phyloP scores from a whole-genome alignment of 2,888 invertebrate genomes.

The Pseudanteris insignis region DNA sequence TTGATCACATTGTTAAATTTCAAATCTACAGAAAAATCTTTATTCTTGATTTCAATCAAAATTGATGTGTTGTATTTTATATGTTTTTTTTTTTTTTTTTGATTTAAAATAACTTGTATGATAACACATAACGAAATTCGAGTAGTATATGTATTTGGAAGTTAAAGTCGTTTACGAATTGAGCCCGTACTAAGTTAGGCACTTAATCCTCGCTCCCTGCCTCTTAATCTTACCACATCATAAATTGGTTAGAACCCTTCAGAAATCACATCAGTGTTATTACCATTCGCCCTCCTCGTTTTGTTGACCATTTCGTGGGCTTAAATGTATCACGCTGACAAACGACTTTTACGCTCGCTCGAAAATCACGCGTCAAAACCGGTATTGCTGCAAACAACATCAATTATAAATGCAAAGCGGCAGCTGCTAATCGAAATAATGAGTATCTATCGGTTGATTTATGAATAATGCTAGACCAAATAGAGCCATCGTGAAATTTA shows the following conservation, averaged over 20 bases:
- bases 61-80: too few relatives aligned
- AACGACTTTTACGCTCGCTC: conserved; percentile 3
- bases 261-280: conserved; percentile 15
- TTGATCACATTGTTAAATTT: too few relatives aligned
- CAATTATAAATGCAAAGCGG: too few relatives aligned
- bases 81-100: too few relatives aligned
- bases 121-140: background rate
- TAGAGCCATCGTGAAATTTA: conserved; percentile 6
- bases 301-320: conserved; percentile 6
- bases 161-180: conserved; percentile 24
- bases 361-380: background rate
- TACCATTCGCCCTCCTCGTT: conserved; percentile 16
- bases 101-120: too few relatives aligned
- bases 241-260: conserved; percentile 23
- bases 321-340: conserved; percentile 7
- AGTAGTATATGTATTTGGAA: conserved; percentile 1
- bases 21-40: too few relatives aligned
- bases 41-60: too few relatives aligned
- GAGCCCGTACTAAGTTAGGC: conserved; percentile 19
- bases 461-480: conserved; percentile 7
- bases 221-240: conserved; percentile 30
- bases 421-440: too few relatives aligned
- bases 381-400: too few relatives aligned
- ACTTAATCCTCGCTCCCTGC: conserved; percentile 17
- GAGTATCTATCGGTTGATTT: conserved; percentile 3